These are phyloP conservation scores for Eristalinus aeneus DNA, from an alignment of 2,888 invertebrate genomes.

Conservation along the genomic window DNA sequence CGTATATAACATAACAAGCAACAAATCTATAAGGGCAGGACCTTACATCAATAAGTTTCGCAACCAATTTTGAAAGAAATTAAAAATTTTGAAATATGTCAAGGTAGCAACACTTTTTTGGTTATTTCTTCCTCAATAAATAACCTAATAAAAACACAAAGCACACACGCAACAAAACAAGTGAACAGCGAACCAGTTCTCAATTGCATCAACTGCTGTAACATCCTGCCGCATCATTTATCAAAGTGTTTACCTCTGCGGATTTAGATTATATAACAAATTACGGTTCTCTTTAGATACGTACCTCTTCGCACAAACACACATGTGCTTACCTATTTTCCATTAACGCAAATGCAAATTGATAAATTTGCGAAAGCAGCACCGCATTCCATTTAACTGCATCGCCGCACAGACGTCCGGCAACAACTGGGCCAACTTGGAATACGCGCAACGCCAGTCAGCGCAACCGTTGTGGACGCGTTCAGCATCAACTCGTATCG, in stretches of 20 bases:
- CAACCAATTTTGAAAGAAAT: too few species aligned
- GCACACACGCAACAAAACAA: too few species aligned
- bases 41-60: too few species aligned
- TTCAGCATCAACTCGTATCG: constrained; percentile 45
- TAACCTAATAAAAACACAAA: too few species aligned
- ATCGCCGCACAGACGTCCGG: not conserved
- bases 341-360: constrained; percentile 62
- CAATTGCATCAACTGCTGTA: constrained; percentile 41
- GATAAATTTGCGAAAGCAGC: constrained; percentile 64
- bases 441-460: constrained; percentile 41
- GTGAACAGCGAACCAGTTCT: too few species aligned
- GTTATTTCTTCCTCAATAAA: too few species aligned
- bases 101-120: too few species aligned
- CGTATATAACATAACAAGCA: too few species aligned
- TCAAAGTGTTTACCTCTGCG: constrained; percentile 31
- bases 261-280: constrained; percentile 36
- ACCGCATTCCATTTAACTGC: constrained; percentile 48
- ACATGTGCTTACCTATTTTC: constrained; percentile 24
- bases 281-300: not conserved
- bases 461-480: constrained; percentile 26
- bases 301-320: not conserved
- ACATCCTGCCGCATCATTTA: constrained; percentile 43
- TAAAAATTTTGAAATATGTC: too few species aligned
- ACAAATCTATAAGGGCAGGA: too few species aligned
- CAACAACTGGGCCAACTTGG: constrained; percentile 57